These are phyloP conservation scores for Poeciliopsis paucimaculata DNA, from an alignment of 2,797 vertebrate genomes.

Conservation along the genomic window DNA sequence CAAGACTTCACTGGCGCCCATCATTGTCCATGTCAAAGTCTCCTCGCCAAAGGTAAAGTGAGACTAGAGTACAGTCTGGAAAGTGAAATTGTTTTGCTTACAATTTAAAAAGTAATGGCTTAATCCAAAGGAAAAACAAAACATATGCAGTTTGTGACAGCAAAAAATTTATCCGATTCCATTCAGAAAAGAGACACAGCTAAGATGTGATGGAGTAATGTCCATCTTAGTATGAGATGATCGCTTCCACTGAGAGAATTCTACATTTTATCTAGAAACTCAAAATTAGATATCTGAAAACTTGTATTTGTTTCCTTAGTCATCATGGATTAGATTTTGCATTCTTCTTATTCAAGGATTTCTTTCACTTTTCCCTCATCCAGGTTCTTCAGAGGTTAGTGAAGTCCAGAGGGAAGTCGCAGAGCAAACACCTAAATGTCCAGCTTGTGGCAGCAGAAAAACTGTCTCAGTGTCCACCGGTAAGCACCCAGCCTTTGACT, in stretches of 20 bases:
- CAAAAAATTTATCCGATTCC: background rate
- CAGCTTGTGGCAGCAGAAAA: constrained; percentile 98
- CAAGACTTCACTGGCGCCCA: constrained; percentile 96
- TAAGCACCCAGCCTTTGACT: constrained; percentile 71
- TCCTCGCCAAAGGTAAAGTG: constrained; percentile 94
- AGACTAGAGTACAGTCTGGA: too few relatives aligned
- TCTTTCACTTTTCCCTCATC: background rate
- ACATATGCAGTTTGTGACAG: background rate
- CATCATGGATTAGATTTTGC: background rate
- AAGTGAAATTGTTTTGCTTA: background rate
- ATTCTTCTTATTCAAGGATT: background rate
- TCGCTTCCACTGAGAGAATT: background rate
- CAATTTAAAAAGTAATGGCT: constrained; percentile 12
- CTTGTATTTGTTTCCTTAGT: background rate
- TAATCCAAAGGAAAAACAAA: background rate
- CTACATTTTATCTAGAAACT: background rate
- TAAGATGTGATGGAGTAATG: background rate
- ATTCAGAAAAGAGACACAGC: background rate
- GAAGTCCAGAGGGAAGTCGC: constrained; percentile 97
- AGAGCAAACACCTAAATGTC: constrained; percentile 98
- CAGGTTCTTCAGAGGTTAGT: constrained; percentile 96
- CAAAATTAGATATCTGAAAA: background rate
- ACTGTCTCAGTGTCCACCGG: constrained; percentile 95
- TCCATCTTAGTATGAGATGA: background rate
- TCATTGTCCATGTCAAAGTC: constrained; percentile 97